Conservation (phyloP, 2,888 invertebrate species). For the Plagodis pulveraria region DNA sequence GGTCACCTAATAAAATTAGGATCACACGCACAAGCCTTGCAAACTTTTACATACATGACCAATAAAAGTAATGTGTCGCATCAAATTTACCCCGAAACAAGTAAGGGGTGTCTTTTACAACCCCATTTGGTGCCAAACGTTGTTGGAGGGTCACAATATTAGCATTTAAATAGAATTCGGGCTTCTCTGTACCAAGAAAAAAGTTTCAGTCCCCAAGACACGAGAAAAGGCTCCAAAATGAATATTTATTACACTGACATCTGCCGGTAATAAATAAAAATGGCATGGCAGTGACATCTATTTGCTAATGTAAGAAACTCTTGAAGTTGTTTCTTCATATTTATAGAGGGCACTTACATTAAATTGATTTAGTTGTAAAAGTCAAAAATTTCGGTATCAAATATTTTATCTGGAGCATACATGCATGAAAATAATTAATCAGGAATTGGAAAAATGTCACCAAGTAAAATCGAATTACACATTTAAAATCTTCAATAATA, state of each 20-base stretch:
- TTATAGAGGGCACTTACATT: slow-evolving; percentile 28
- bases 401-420: no score
- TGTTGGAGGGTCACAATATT: slow-evolving; percentile 53
- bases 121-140: slow-evolving; percentile 37
- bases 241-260: slow-evolving; percentile 29
- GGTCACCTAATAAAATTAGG: slow-evolving; percentile 37
- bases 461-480: no score
- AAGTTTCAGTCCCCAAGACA: slow-evolving; percentile 25
- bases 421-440: no score
- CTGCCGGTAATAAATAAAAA: slow-evolving; percentile 23
- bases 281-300: slow-evolving; percentile 30
- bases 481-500: no score
- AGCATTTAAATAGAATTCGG: slow-evolving; percentile 59
- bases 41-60: slow-evolving; percentile 39
- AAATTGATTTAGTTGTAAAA: no score
- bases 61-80: slow-evolving; percentile 40
- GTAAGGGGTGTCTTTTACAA: slow-evolving; percentile 42
- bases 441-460: no score
- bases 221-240: slow-evolving; percentile 24
- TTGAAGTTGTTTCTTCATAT: slow-evolving; percentile 10
- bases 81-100: slow-evolving; percentile 36
- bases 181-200: slow-evolving; percentile 30
- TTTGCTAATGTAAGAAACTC: slow-evolving; percentile 17
- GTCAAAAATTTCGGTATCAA: no score
- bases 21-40: slow-evolving; percentile 26